Evolutionary conservation across 2,797 vertebrate genomes (phyloP).

Genomic region (Moxostoma hubbsi): DNA sequence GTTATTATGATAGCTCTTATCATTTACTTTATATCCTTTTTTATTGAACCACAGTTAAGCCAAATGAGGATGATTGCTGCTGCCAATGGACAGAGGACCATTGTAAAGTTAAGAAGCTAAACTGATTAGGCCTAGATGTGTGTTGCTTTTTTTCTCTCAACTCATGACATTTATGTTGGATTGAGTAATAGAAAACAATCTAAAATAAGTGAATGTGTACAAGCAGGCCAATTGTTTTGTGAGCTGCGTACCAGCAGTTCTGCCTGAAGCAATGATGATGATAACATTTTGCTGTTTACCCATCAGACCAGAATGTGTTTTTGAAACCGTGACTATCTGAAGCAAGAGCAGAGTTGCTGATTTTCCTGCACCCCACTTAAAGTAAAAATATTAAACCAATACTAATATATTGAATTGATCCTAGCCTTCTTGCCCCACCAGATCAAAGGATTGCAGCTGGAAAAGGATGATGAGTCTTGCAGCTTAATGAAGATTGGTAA

Average conservation of each 20-base stretch:
- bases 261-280: slow-evolving; percentile 64
- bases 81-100: not conserved
- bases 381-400: too few relatives aligned
- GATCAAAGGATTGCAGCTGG: not conserved
- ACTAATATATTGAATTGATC: too few relatives aligned
- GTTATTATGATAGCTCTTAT: too few relatives aligned
- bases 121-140: too few relatives aligned
- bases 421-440: not conserved
- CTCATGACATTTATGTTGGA: too few relatives aligned
- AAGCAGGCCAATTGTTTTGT: too few relatives aligned
- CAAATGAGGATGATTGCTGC: slow-evolving; percentile 7
- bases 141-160: too few relatives aligned
- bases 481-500: too few relatives aligned
- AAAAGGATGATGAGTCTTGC: not conserved
- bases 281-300: slow-evolving; percentile 71
- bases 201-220: too few relatives aligned
- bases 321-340: slow-evolving; percentile 78
- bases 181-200: too few relatives aligned
- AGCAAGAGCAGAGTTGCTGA: not conserved
- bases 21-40: not conserved
- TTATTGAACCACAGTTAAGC: not conserved
- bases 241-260: not conserved
- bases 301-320: slow-evolving; percentile 73
- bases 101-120: not conserved
- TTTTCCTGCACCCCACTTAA: not conserved